Percentiles rank a stretch among this genome's conserved stretches.
Evolutionary conservation across 2,888 invertebrate species (phyloP).

Genomic region (Rhimphoctona megacephalus): DNA sequence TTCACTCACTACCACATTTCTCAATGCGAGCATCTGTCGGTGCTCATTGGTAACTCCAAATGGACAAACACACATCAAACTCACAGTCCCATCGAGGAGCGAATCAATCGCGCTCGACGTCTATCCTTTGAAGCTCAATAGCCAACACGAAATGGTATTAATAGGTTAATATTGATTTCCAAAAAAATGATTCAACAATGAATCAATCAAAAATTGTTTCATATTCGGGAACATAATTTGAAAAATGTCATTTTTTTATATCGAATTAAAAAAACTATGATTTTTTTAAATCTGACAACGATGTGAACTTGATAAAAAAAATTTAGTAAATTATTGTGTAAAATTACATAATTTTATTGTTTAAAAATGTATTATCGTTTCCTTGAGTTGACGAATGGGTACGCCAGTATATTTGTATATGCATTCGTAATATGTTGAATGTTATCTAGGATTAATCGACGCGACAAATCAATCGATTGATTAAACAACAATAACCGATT

Average conservation of each 20-base stretch:
- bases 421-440: not conserved
- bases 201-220: not conserved
- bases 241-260: not conserved
- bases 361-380: not conserved
- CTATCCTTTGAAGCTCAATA: conserved; percentile 12
- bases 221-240: no score
- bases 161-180: not conserved
- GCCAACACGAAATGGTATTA: not conserved
- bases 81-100: conserved; percentile 14
- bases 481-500: conserved; percentile 56
- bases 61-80: conserved; percentile 34
- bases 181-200: not conserved
- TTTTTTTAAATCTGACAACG: no score
- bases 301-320: no score
- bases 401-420: not conserved
- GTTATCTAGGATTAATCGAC: conserved; percentile 3
- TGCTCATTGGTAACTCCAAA: conserved; percentile 47
- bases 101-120: conserved; percentile 45
- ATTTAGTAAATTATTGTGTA: no score
- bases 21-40: conserved; percentile 22
- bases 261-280: no score
- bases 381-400: not conserved
- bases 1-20: conserved; percentile 42
- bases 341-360: not conserved
- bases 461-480: conserved; percentile 49